Conservation (phyloP, 2,888 invertebrate genomes). For the Cremastinae sp. region DNA sequence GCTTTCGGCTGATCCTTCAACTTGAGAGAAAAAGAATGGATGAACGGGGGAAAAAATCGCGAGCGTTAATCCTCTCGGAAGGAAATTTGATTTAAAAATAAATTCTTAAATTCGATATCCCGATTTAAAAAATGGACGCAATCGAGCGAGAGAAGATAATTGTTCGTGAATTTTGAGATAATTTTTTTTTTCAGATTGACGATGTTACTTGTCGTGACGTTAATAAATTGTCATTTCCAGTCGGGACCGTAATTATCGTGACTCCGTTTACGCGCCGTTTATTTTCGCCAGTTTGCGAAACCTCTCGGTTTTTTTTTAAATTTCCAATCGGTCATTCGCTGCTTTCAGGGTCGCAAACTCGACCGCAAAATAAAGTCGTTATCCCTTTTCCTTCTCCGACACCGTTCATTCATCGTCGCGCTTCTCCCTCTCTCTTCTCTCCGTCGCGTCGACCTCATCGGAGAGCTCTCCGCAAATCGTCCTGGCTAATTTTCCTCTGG, state of each 20-base stretch:
- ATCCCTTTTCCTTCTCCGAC: not conserved
- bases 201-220: too few relatives aligned
- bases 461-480: too few relatives aligned
- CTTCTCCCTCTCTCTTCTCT: not conserved
- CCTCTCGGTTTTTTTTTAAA: too few relatives aligned
- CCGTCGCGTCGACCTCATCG: not conserved
- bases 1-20: slow-evolving; percentile 50
- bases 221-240: too few relatives aligned
- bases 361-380: slow-evolving; percentile 19
- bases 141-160: too few relatives aligned
- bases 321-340: not conserved
- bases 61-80: not conserved
- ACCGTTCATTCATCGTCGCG: slow-evolving; percentile 1
- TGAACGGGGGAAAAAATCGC: slow-evolving; percentile 1
- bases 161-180: too few relatives aligned
- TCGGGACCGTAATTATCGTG: too few relatives aligned
- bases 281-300: slow-evolving; percentile 10
- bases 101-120: too few relatives aligned
- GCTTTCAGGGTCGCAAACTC: not conserved
- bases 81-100: too few relatives aligned
- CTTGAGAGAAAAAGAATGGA: slow-evolving; percentile 32
- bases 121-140: too few relatives aligned
- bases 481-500: too few relatives aligned
- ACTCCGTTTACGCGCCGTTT: slow-evolving; percentile 1
- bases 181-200: too few relatives aligned